A percentile compares a stretch with the other conserved stretches of the same genome.
Evolutionary conservation across 2,888 invertebrate genomes (phyloP).

Genomic region (Scaptomyza parva): DNA sequence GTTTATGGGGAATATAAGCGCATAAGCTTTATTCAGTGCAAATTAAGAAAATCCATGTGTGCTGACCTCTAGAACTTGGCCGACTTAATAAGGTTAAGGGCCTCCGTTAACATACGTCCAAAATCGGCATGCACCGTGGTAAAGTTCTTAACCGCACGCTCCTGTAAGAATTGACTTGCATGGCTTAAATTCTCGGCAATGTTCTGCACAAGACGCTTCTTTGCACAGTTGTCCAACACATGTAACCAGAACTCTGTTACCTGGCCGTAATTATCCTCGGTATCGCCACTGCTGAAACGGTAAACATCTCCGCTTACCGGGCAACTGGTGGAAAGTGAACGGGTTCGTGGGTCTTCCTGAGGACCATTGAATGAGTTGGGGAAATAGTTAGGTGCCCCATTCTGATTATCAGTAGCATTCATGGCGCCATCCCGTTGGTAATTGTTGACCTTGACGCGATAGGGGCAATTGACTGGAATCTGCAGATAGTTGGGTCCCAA

Average conservation of each 20-base stretch:
- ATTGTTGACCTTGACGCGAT: constrained; percentile 88
- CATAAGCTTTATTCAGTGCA: constrained; percentile 20
- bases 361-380: constrained; percentile 98
- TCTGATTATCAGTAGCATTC: constrained; percentile 91
- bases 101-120: constrained; percentile 90
- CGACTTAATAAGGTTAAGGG: constrained; percentile 87
- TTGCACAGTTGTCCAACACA: constrained; percentile 90
- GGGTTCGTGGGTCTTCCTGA: constrained; percentile 88
- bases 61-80: constrained; percentile 86
- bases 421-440: constrained; percentile 96
- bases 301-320: constrained; percentile 90
- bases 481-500: constrained; percentile 97
- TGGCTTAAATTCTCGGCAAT: constrained; percentile 91
- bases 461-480: constrained; percentile 98
- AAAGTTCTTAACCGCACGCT: constrained; percentile 94
- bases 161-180: constrained; percentile 94
- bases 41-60: constrained; percentile 20
- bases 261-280: constrained; percentile 96
- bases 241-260: constrained; percentile 92
- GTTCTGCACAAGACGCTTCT: constrained; percentile 91
- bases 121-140: constrained; percentile 91
- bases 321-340: constrained; percentile 86
- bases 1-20: constrained; percentile 36
- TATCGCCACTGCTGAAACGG: constrained; percentile 91
- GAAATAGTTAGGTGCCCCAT: constrained; percentile 96